Conservation (phyloP, 2,797 vertebrate species). For the Lithobates sylvaticus region DNA sequence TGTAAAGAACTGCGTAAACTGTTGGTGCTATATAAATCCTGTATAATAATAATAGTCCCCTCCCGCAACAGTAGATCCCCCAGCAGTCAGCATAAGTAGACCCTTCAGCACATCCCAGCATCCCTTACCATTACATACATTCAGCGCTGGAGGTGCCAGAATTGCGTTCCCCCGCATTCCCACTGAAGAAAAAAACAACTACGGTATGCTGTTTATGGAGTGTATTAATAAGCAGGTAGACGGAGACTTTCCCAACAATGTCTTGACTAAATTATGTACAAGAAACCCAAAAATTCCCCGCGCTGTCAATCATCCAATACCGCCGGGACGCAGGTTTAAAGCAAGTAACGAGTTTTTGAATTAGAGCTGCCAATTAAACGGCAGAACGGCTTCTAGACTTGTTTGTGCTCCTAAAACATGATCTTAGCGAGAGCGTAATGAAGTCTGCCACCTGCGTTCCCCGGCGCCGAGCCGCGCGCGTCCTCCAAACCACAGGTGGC, state of each 20-base stretch:
- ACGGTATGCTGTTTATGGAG: no score
- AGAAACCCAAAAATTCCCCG: slow-evolving; percentile 2
- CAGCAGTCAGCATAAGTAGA: no score
- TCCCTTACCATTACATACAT: no score
- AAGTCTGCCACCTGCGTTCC: slow-evolving; percentile 28
- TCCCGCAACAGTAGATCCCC: no score
- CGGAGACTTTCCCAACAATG: not conserved
- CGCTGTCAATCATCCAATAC: slow-evolving; percentile 36
- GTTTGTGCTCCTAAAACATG: slow-evolving; percentile 13
- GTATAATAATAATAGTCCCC: no score
- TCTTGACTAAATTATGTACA: not conserved
- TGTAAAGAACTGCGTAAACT: no score
- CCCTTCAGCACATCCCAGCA: no score
- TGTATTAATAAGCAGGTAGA: not conserved
- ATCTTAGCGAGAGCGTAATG: slow-evolving; percentile 33
- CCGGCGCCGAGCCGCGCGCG: not conserved
- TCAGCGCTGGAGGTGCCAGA: no score
- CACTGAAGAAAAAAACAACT: no score
- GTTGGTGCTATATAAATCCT: no score
- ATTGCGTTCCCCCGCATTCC: no score
- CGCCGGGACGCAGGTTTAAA: not conserved
- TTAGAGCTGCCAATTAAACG: slow-evolving; percentile 41
- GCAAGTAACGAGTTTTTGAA: slow-evolving; percentile 23
- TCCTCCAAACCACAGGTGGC: slow-evolving; percentile 39
- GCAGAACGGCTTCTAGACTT: not conserved